A percentile compares a stretch with the other conserved stretches of the same genome.
Evolutionary conservation across 2,113 vertebrate genomes (phyloP).

Genomic region (Puma concolor): DNA sequence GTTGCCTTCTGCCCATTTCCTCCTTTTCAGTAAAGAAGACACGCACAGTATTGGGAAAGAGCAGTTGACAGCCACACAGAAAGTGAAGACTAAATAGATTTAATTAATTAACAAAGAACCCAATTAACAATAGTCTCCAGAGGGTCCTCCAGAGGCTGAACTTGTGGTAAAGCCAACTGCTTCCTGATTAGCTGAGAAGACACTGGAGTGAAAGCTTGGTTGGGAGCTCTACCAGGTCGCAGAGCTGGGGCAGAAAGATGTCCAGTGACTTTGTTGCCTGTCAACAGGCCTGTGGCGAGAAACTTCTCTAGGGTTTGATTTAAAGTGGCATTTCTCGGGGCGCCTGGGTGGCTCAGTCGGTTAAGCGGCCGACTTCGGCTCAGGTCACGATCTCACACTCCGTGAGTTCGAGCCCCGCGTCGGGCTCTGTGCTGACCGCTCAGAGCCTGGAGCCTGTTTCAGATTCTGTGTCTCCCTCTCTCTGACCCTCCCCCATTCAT

Average conservation of each 20-base stretch:
- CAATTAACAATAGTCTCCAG: background rate
- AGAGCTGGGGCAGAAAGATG: background rate
- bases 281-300: background rate
- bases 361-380: too few relatives aligned
- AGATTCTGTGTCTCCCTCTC: too few relatives aligned
- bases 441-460: too few relatives aligned
- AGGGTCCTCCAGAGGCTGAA: background rate
- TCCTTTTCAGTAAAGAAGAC: background rate
- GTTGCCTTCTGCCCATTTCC: background rate
- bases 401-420: too few relatives aligned
- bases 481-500: too few relatives aligned
- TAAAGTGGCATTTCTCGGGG: constrained; percentile 13
- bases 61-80: background rate
- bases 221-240: background rate
- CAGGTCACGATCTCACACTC: too few relatives aligned
- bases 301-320: background rate
- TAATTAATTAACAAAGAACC: constrained; percentile 14
- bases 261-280: background rate
- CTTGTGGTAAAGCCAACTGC: background rate
- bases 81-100: background rate
- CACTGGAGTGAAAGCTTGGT: background rate
- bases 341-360: too few relatives aligned
- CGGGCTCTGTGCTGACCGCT: too few relatives aligned
- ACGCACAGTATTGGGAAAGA: background rate
- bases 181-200: background rate